Evolutionary conservation across 2,888 invertebrate genomes (phyloP), one percentile per base, ranked within the genome.

Genomic region (Parapristionchus giblindavisi): DNA sequence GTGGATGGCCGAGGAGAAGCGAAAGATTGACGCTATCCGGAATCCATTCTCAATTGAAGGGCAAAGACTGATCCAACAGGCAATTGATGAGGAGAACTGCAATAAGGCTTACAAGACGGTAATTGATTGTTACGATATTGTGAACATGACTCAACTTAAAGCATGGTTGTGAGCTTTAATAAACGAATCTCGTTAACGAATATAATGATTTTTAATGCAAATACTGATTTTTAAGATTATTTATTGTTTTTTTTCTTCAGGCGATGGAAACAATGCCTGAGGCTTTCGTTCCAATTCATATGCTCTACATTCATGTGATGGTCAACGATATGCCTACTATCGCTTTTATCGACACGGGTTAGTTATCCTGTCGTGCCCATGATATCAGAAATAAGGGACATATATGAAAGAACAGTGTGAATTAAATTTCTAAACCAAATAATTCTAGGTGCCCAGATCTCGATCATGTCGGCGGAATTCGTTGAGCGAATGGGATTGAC

Each of bases 241-340:
- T 14, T n/a, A n/a, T n/a, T n/a, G n/a, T n/a, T n/a, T n/a, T n/a
- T n/a, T n/a, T 98, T 96, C 95, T 97, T 88, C 95, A 95, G 0
- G 98, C 98, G 0, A 96, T 98, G 92, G 98, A 99, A 88, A 95
- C 94, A 89, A 95, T 96, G 89, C 99, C 99, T 0, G 99, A 99
- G 90, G 95, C 94, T 56, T 98, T 98, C 90, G 97, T 96, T 75
- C 95, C 95, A 43, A 97, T 98, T 60, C 93, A 94, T 68, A 98
- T 99, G 98, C 91, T 99, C 84, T 93, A 98, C 89, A 95, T 99
- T 77, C 94, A 97, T 89, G 96, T 97, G 89, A 93, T 92, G 89
- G 97, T 99, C 0, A 99, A 99, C 90, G 96, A 96, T 56, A 93
- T 93, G 88, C 94, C 94, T 0, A 95, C 98, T 0, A 97, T 96